Evolutionary conservation across 2,888 invertebrate genomes (phyloP).

Genomic region (Lithophane leautieri): DNA sequence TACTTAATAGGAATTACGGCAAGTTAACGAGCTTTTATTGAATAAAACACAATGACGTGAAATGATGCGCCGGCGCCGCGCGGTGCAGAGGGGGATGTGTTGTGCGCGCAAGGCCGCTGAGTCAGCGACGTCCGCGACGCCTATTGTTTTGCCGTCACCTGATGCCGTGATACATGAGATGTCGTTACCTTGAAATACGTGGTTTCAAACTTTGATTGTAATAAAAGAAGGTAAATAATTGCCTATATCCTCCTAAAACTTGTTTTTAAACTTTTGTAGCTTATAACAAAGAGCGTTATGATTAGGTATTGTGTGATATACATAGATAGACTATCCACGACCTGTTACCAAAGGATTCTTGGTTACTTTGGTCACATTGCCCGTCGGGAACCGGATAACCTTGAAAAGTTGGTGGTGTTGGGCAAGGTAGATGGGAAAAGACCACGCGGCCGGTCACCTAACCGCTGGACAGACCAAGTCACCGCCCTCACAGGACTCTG

Average conservation of each 20-base stretch:
- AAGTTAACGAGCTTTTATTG: slow-evolving; percentile 68
- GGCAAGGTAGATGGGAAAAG: too few species aligned
- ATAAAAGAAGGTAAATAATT: slow-evolving; percentile 9
- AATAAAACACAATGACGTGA: slow-evolving; percentile 67
- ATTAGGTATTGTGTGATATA: neutral
- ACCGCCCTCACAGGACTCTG: too few species aligned
- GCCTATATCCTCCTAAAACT: neutral
- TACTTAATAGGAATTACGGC: slow-evolving; percentile 64
- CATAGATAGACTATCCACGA: too few species aligned
- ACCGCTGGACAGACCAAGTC: too few species aligned
- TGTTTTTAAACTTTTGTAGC: neutral
- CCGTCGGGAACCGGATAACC: too few species aligned
- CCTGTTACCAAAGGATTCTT: too few species aligned
- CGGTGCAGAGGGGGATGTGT: slow-evolving; percentile 16
- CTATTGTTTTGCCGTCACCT: slow-evolving; percentile 65
- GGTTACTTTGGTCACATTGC: too few species aligned
- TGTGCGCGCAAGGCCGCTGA: slow-evolving; percentile 68
- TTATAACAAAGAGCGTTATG: neutral
- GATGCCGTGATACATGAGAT: slow-evolving; percentile 46
- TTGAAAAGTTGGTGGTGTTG: too few species aligned
- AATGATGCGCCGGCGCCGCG: slow-evolving; percentile 62
- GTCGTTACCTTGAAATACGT: slow-evolving; percentile 47
- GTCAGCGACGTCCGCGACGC: slow-evolving; percentile 60
- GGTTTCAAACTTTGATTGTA: slow-evolving; percentile 14
- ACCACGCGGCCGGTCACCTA: too few species aligned